Evolutionary conservation across 2,113 vertebrate species (phyloP), one percentile per base, ranked within the genome.

Genomic region (Centropristis striata): DNA sequence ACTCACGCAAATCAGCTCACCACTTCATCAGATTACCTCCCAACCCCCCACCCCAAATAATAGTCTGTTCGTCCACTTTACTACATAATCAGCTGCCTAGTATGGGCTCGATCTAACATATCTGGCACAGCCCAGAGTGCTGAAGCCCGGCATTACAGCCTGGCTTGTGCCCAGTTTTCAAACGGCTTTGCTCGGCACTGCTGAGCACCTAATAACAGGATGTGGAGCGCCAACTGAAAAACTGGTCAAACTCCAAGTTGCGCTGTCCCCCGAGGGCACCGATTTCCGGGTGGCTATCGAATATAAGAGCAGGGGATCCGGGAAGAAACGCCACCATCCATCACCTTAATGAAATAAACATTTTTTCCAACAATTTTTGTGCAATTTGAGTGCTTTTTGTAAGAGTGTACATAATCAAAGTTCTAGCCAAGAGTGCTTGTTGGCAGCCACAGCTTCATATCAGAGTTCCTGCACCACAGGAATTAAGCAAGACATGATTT

Each of bases 151-250:
- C 87, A 86, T 90, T 88, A 88, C 51, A 21, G 76, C 53, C 88
- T 92, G 92, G 93, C 90, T 58, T 27, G 50, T 21, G 72, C 86
- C 86, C 84, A 91, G 80, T 66, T 92, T 85, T 86, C 87, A 81
- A 87, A 86, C 80, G 23, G 80, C 89, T 93, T 85, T 78, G 80
- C 74, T 87, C 75, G 82, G 81, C 89, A 80, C 85, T 55, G 83
- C 47, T 25, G 83, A 86, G 86, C 64, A 32, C 54, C 88, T 93
- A 92, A 93, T 93, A 85, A 92, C 92, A 93, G 93, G 90, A 93
- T 90, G 83, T 72, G 63, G 71, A 78, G 70, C 77, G 71, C 84
- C 89, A 83, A 90, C 82, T 28, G 71, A 86, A 54, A 71, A 81
- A 59, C 87, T 79, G 87, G 79, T 91, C 86, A 77, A 75, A 68